Conservation (phyloP, 2,113 vertebrate species). For the Hemichromis elongatus region DNA sequence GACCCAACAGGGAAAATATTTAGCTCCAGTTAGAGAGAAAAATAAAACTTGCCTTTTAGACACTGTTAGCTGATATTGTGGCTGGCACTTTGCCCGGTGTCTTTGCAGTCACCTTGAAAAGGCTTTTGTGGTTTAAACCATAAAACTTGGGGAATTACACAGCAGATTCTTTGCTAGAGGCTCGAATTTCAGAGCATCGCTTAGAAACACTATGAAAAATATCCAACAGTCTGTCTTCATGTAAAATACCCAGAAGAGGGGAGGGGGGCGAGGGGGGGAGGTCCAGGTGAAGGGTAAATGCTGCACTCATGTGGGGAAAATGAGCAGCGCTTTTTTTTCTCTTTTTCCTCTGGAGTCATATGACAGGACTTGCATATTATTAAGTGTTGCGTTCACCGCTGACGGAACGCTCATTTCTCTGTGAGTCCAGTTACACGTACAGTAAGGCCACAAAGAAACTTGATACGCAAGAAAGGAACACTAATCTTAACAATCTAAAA, state of each 20-base stretch:
- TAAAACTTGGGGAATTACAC: conserved; percentile 56
- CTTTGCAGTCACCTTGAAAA: conserved; percentile 67
- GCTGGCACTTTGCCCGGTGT: conserved; percentile 41
- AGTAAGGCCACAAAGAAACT: not conserved
- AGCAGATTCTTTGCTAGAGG: conserved; percentile 51
- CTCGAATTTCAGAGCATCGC: conserved; percentile 52
- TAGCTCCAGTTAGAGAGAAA: conserved; percentile 12
- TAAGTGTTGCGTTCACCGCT: conserved; percentile 27
- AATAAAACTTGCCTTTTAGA: conserved; percentile 30
- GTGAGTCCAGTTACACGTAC: not conserved
- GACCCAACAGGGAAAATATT: conserved; percentile 24
- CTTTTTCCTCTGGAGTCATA: conserved; percentile 30
- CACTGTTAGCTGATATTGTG: conserved; percentile 46
- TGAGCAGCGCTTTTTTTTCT: conserved; percentile 38
- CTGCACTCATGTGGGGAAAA: conserved; percentile 70
- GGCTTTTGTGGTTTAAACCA: conserved; percentile 53
- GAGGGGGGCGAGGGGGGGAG: not conserved
- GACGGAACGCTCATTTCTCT: not conserved
- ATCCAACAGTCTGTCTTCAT: conserved; percentile 38
- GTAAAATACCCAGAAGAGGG: conserved; percentile 14
- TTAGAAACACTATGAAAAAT: conserved; percentile 41
- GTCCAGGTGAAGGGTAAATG: conserved; percentile 64
- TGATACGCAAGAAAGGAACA: not conserved
- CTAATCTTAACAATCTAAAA: too few species aligned
- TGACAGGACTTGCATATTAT: conserved; percentile 47